Conservation (phyloP, 2,797 vertebrate genomes). For the Mus minutoides region DNA sequence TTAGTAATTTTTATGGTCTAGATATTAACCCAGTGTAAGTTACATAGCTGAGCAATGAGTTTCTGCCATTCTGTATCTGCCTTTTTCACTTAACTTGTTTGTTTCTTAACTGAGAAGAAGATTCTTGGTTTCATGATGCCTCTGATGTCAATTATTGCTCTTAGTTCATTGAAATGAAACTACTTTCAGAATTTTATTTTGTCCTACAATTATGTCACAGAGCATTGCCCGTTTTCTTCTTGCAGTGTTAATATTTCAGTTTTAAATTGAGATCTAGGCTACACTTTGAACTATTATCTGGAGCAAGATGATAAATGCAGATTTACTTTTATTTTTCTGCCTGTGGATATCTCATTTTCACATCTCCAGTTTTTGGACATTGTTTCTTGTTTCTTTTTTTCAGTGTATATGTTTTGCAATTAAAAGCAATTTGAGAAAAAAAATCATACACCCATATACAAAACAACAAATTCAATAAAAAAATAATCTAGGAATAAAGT, state of each 20-base stretch:
- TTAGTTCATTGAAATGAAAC: neutral
- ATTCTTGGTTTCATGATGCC: neutral
- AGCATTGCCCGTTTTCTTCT: neutral
- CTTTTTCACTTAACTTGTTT: neutral
- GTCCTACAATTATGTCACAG: neutral
- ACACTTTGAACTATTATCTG: neutral
- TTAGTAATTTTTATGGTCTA: neutral
- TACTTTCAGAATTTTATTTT: neutral
- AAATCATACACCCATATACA: neutral
- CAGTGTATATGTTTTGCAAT: neutral
- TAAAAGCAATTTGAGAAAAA: neutral
- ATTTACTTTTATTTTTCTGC: neutral
- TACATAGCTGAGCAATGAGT: neutral
- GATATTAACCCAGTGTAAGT: neutral
- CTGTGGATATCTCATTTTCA: neutral
- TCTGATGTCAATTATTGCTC: neutral
- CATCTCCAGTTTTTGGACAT: no score
- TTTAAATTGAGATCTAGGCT: neutral
- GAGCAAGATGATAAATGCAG: neutral
- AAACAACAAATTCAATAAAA: neutral
- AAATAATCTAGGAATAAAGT: neutral
- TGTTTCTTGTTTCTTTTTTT: no score
- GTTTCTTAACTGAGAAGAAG: neutral
- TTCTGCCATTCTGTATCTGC: neutral
- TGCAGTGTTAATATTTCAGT: neutral